Percentiles rank a stretch among this genome's conserved stretches.
These are phyloP conservation scores for Eucidaris tribuloides DNA, from an alignment of 35 echinoderm and acorn worm species.

Conservation along the genomic window DNA sequence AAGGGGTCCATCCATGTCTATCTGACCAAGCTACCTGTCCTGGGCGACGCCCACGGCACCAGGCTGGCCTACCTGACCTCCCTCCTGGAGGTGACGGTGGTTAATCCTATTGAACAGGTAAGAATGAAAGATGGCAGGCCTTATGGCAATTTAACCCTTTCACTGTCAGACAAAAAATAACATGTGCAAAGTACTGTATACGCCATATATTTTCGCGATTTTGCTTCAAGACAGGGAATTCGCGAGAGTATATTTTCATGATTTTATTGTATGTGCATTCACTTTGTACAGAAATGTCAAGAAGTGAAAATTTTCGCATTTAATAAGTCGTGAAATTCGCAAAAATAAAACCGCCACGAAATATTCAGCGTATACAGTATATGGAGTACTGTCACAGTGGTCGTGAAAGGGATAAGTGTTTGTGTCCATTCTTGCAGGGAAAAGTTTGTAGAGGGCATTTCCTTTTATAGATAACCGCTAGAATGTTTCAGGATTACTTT, in stretches of 20 bases:
- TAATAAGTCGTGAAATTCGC: too few species aligned
- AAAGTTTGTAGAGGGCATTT: too few species aligned
- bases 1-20: conserved; percentile 75
- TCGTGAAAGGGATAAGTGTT: too few species aligned
- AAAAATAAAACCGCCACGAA: too few species aligned
- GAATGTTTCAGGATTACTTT: too few species aligned
- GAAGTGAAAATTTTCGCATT: not conserved
- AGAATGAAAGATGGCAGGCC: not conserved
- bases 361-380: too few species aligned
- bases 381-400: too few species aligned
- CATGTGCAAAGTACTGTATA: too few species aligned
- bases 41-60: conserved; percentile 84
- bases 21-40: conserved; percentile 92
- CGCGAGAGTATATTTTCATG: not conserved
- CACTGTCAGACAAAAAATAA: too few species aligned
- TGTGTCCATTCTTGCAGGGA: too few species aligned
- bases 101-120: conserved; percentile 98
- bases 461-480: too few species aligned
- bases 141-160: not conserved
- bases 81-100: conserved; percentile 95
- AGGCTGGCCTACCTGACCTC: conserved; percentile 93
- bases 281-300: not conserved
- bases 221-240: not conserved
- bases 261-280: not conserved
- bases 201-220: too few species aligned